Percentiles rank a stretch among this genome's conserved stretches.
phyloP scores from a whole-genome alignment of 2,888 invertebrate species.

The Hyppa rectilinea region DNA sequence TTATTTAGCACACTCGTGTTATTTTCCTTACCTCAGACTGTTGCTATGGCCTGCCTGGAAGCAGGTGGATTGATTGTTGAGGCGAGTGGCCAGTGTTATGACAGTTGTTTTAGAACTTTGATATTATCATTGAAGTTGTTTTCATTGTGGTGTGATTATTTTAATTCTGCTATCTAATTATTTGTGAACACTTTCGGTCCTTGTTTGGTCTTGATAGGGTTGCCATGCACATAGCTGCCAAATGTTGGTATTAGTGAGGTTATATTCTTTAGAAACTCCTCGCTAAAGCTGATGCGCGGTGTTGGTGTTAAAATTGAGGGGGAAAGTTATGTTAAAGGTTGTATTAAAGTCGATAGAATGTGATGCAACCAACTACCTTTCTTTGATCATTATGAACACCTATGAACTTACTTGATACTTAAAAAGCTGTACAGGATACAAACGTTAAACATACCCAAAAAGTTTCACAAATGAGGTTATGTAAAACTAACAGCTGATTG shows the following conservation, averaged over 20 bases:
- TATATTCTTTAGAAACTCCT: conserved; percentile 1
- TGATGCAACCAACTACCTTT: conserved; percentile 5
- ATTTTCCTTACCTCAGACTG: conserved; percentile 48
- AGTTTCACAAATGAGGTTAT: conserved; percentile 40
- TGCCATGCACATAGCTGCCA: conserved; percentile 18
- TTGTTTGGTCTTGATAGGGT: conserved; percentile 25
- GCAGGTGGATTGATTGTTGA: conserved; percentile 38
- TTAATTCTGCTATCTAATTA: conserved; percentile 51
- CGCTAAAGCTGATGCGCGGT: neutral
- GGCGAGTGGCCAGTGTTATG: conserved; percentile 43
- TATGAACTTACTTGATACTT: neutral
- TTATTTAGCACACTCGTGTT: conserved; percentile 53
- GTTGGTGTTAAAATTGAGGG: neutral
- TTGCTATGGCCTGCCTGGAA: conserved; percentile 59
- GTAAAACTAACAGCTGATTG: conserved; percentile 46
- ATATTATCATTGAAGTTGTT: conserved; percentile 59
- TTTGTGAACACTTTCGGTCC: conserved; percentile 31
- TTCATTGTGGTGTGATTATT: conserved; percentile 62
- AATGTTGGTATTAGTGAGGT: conserved; percentile 24
- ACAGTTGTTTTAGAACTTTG: conserved; percentile 43
- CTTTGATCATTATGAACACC: neutral
- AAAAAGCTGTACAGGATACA: neutral
- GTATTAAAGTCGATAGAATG: conserved; percentile 1
- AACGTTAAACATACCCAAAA: neutral
- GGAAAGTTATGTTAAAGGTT: neutral